Evolutionary conservation across 92 coral and sea anemone genomes (phyloP).

Genomic region (Muricea muricata): DNA sequence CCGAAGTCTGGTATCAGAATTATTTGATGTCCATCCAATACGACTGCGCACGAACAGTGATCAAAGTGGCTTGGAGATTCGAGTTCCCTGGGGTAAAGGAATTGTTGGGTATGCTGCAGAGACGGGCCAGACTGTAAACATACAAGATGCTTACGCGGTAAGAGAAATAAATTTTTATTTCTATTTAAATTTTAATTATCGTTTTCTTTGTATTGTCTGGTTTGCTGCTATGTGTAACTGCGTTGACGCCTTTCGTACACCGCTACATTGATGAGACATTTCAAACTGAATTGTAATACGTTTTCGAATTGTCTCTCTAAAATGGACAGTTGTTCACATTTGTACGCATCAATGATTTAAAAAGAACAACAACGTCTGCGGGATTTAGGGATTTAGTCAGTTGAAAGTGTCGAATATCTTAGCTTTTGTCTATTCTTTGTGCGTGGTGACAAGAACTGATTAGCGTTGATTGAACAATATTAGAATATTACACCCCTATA

Average conservation of each 20-base stretch:
- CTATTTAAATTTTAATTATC: slow-evolving; percentile 14
- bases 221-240: neutral
- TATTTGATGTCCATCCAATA: slow-evolving; percentile 95
- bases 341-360: neutral
- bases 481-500: too few species aligned
- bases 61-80: slow-evolving; percentile 82
- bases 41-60: slow-evolving; percentile 74
- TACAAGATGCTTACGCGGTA: slow-evolving; percentile 99
- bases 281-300: neutral
- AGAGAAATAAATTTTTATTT: slow-evolving; percentile 54
- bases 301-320: neutral
- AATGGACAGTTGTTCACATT: neutral
- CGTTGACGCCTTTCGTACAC: neutral
- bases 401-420: slow-evolving; percentile 5
- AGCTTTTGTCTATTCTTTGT: neutral
- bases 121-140: slow-evolving; percentile 98
- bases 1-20: slow-evolving; percentile 92
- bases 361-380: neutral
- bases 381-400: neutral
- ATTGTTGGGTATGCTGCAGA: slow-evolving; percentile 98
- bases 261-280: too few species aligned
- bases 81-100: slow-evolving; percentile 98
- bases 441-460: too few species aligned
- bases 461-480: too few species aligned
- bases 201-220: neutral